These are phyloP conservation scores for Cherax destructor DNA, from an alignment of 1,140 invertebrate species.

Conservation along the genomic window DNA sequence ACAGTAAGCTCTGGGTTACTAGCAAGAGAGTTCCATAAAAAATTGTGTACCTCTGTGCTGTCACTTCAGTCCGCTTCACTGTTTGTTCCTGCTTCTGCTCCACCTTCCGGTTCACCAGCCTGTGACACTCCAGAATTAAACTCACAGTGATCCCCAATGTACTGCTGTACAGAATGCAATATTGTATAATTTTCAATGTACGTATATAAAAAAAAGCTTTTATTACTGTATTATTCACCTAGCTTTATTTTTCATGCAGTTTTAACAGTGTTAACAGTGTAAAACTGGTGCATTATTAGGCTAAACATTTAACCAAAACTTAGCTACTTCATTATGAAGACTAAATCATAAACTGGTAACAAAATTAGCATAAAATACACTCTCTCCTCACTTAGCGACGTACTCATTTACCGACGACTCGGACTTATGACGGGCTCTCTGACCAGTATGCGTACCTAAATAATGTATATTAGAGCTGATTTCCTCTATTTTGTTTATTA, in stretches of 20 bases:
- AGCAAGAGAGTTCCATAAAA: not conserved
- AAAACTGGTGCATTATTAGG: not conserved
- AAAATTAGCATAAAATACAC: no score
- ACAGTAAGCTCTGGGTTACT: constrained; percentile 5
- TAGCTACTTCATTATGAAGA: not conserved
- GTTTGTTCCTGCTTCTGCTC: constrained; percentile 63
- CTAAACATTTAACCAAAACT: not conserved
- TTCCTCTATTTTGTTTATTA: no score
- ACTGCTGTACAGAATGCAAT: no score
- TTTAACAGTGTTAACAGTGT: not conserved
- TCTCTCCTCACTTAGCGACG: no score
- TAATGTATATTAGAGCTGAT: no score
- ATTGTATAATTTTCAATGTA: not conserved
- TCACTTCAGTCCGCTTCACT: constrained; percentile 56
- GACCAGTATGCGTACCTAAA: no score
- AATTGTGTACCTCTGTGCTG: constrained; percentile 57
- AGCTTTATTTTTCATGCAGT: not conserved
- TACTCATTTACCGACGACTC: no score
- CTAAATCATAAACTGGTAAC: no score
- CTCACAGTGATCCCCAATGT: not conserved
- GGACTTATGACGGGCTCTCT: no score
- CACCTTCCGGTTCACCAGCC: constrained; percentile 64
- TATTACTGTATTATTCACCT: not conserved
- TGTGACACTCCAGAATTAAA: constrained; percentile 15
- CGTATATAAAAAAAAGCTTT: not conserved